Evolutionary conservation across 2,888 invertebrate species (phyloP), one percentile per base, ranked within the genome.

Genomic region (Microctonus hyperodae): DNA sequence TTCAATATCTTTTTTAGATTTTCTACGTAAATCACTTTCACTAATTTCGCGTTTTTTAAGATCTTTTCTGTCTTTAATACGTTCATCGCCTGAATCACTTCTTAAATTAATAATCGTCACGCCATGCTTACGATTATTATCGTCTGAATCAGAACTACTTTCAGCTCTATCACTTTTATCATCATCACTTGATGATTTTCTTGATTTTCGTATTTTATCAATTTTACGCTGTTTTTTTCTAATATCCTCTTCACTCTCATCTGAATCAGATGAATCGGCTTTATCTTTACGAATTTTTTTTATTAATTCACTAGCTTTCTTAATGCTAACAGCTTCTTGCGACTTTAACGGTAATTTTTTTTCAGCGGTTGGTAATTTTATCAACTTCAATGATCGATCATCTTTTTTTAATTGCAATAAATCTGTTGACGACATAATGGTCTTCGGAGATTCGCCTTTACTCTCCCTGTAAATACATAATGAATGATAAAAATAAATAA

Each of bases 61-160:
- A 76, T 81, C 82, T 85, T 88, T 73, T 71, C 76, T 72, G 69
- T 83, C 76, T 85, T 87, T 72, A 83, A 85, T 68, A 83, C 87
- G 72, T 76, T 79, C 68, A 71, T 85, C 81, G 80, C 85, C 70
- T 79, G 75, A 74, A 65, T 74, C 79, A 31, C 75, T 72, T 63
- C 81, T 71, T 22, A 82, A 81, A 60, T 77, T 77, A 7, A 67
- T 44, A 57, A 81, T 79, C 68, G 82, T 82, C 13, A 68, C 83
- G 13, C 71, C 62, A 59, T 75, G 73, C 65, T 82, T 83, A 33
- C 76, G 76, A 6, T 81, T 82, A n/a, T 86, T 87, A 74, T 86
- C 87, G 74, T 89, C 89, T 3, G 88, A 87, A 62, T 86, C 87
- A 7, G 87, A 84, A 75, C 88, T 88, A 9, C 85, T 83, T 25